These are phyloP conservation scores for Capromys pilorides DNA, from an alignment of 2,797 vertebrate species.

Conservation along the genomic window DNA sequence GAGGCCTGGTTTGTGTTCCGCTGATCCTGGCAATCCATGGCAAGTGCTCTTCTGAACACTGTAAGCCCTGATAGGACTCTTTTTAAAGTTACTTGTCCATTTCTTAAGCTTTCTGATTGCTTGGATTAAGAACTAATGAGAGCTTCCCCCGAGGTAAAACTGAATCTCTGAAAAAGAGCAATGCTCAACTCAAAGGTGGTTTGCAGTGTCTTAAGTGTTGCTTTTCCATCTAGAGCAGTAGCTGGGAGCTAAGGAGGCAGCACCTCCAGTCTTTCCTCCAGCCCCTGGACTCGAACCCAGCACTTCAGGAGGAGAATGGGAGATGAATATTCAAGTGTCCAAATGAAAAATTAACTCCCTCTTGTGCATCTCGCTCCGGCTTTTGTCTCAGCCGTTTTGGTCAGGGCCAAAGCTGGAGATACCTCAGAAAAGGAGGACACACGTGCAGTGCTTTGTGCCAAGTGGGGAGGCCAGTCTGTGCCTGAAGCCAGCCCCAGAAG, in stretches of 20 bases:
- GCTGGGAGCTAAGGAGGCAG: neutral
- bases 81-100: neutral
- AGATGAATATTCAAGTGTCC: conserved; percentile 35
- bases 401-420: neutral
- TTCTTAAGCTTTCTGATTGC: conserved; percentile 47
- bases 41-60: neutral
- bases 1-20: neutral
- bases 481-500: neutral
- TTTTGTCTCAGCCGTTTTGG: neutral
- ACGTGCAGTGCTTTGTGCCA: neutral
- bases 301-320: neutral
- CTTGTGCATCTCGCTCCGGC: neutral
- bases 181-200: neutral
- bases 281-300: neutral
- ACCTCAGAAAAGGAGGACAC: neutral
- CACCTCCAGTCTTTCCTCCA: neutral
- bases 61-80: neutral
- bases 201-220: neutral
- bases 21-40: neutral
- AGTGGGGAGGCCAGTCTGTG: neutral
- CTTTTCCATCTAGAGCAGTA: conserved; percentile 5
- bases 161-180: neutral
- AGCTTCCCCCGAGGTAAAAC: neutral
- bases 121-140: conserved; percentile 18
- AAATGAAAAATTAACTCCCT: neutral